Evolutionary conservation across 2,797 vertebrate genomes (phyloP), one percentile per base, ranked within the genome.

Genomic region (Sphenodon punctatus): DNA sequence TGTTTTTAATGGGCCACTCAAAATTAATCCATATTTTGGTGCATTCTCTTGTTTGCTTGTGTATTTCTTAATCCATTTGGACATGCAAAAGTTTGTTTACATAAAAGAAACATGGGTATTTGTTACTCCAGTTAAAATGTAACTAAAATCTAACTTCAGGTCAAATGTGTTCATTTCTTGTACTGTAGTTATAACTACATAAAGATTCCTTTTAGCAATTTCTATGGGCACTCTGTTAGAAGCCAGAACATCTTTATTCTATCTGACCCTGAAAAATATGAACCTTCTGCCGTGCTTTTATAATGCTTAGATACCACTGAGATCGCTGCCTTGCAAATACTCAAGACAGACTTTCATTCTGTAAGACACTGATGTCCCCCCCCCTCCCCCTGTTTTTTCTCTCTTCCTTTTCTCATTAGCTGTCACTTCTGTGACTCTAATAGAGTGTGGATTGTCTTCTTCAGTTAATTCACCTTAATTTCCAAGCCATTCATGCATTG

Each of bases 391-490:
- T 39, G n/a, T n/a, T n/a, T n/a, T n/a, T n/a, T n/a, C n/a, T n/a
- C 20, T 73, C 83, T 86, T 81, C 36, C 64, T 85, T 65, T 86
- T 17, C n/a, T 70, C 43, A 36, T 75, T 60, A 80, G 41, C 51
- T 87, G 46, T 80, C 36, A 64, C 5, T 27, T 90, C 5, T 58
- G 43, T 80, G 64, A 49, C 61, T 46, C 46, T 83, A 80, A 82
- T 55, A 61, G 25, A 67, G n/a, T 63, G n/a, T 56, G 8, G 19
- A 73, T 42, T 87, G 45, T 83, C 25, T 69, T 43, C n/a, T 68
- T 78, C 75, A 75, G 71, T 84, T 78, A 51, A n/a, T 86, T 89
- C 64, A 67, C 65, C 25, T 90, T 39, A 53, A 1, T 83, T 89
- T 89, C 78, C 39, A 82, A 88, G 55, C 43, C 66, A 38, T 70